Evolutionary conservation across 2,113 vertebrate species (phyloP).

Genomic region (Hippocampus abdominalis): DNA sequence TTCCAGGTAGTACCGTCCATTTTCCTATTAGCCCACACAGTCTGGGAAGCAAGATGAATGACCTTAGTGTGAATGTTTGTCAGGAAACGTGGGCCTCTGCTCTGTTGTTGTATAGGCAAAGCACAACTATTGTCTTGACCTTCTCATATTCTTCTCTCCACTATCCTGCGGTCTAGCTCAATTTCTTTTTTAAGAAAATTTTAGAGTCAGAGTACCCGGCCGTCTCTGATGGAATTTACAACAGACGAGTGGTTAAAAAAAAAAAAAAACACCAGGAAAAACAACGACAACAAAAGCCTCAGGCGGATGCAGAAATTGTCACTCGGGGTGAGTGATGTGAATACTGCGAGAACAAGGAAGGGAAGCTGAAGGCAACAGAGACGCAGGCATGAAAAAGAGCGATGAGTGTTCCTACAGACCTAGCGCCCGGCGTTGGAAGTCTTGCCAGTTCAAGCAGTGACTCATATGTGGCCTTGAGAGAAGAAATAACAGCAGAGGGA

Average conservation of each 20-base stretch:
- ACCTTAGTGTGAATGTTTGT: constrained; percentile 29
- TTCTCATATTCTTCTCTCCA: constrained; percentile 57
- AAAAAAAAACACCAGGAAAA: constrained; percentile 2
- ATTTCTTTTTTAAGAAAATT: constrained; percentile 55
- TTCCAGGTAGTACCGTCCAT: neutral
- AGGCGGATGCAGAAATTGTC: constrained; percentile 41
- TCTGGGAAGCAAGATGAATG: constrained; percentile 24
- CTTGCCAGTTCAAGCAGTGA: constrained; percentile 65
- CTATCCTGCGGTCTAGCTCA: constrained; percentile 61
- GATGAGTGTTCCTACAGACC: constrained; percentile 34
- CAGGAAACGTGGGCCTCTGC: constrained; percentile 39
- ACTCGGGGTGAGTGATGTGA: constrained; percentile 9
- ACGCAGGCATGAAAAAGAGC: constrained; percentile 24
- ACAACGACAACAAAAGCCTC: constrained; percentile 23
- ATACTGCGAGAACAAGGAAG: constrained; percentile 10
- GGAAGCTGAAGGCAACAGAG: constrained; percentile 9
- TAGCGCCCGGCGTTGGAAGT: constrained; percentile 37
- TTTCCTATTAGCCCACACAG: neutral
- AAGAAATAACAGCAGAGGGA: constrained; percentile 65
- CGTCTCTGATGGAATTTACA: constrained; percentile 52
- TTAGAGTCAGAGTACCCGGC: constrained; percentile 45
- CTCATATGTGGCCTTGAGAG: constrained; percentile 62
- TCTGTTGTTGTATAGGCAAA: constrained; percentile 46
- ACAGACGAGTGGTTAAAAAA: constrained; percentile 39
- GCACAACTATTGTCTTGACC: constrained; percentile 56